Base-by-base conservation (phyloP, 2,888 invertebrate species). In the Orthonychiurus folsomi region DNA sequence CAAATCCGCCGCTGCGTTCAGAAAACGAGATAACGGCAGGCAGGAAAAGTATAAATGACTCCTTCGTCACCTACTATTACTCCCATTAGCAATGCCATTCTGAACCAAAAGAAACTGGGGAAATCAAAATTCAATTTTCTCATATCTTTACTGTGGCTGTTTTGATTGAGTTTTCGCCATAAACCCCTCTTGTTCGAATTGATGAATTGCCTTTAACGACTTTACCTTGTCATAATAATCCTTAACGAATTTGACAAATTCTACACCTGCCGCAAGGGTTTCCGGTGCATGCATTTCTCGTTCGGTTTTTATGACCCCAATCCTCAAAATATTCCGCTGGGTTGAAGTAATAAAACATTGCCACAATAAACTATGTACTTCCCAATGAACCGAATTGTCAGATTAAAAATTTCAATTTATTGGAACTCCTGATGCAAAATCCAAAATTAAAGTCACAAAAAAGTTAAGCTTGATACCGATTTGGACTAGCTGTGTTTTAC, bases 301-400 rank as follows among this genome's bases (percentile, higher is more conserved):
- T 74, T 86, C 86, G 25, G 82, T 85, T 69, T 86, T 83, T 9
- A 84, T 85, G n/a, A 92, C 86, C 86, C n/a, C 87, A 89, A 69
- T 87, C 84, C 76, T 93, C 90, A 75, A 89, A 92, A 76, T 86
- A 86, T 65, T 84, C 81, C 0, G 92, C 89, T 74, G 90, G 89
- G 77, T 93, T 93, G 76, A 92, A 93, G 71, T 85, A 82, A 77
- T 92, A 87, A 75, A 93, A 93, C 50, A 89, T 75, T 3, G 80
- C 82, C 1, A 93, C 91, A 0, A 93, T 93, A 75, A 93, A 93
- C n/a, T n/a, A n/a, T n/a, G n/a, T n/a, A n/a, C n/a, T n/a, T n/a
- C n/a, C n/a, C n/a, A n/a, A n/a, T n/a, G n/a, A n/a, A n/a, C n/a
- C n/a, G n/a, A n/a, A n/a, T n/a, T n/a, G n/a, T n/a, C n/a, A n/a